Evolutionary conservation across 37 sponge, comb jelly and placozoan species (phyloP).

Genomic region (Eunapius fragilis): DNA sequence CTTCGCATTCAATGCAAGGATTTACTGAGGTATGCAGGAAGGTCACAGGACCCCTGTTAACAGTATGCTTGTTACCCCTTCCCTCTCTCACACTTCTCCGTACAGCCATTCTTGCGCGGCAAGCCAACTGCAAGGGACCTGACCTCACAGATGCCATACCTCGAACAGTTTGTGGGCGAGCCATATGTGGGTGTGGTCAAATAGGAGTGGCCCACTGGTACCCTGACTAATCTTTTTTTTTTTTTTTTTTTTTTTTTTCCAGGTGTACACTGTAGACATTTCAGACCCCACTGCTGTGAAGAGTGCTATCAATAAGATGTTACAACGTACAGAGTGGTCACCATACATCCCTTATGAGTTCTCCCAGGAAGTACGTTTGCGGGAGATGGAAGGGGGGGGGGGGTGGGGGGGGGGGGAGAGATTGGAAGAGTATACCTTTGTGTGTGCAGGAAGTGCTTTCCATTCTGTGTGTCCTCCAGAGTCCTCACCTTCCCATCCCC

Average conservation of each 20-base stretch:
- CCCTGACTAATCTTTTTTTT: background rate
- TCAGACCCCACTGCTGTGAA: slow-evolving; percentile 34
- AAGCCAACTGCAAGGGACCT: slow-evolving; percentile 73
- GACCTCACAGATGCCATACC: slow-evolving; percentile 76
- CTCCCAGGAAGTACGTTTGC: slow-evolving; percentile 44
- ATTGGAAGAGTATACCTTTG: too few species aligned
- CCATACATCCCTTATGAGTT: slow-evolving; percentile 74
- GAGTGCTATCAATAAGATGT: slow-evolving; percentile 30
- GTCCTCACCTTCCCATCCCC: too few species aligned
- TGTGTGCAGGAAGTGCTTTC: too few species aligned
- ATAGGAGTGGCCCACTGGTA: background rate
- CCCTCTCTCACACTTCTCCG: background rate
- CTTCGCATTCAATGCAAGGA: too few species aligned
- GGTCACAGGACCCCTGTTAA: too few species aligned
- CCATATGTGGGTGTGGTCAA: slow-evolving; percentile 65
- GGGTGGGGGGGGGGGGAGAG: too few species aligned
- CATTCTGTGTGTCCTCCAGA: too few species aligned
- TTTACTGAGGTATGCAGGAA: too few species aligned
- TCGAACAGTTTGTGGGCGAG: slow-evolving; percentile 78
- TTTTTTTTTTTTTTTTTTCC: background rate
- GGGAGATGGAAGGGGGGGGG: background rate
- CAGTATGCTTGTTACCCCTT: too few species aligned
- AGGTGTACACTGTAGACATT: slow-evolving; percentile 79
- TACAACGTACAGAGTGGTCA: slow-evolving; percentile 3
- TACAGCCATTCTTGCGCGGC: slow-evolving; percentile 58